A percentile compares a stretch with the other conserved stretches of the same genome.
Evolutionary conservation across 1,140 invertebrate genomes (phyloP).

Genomic region (Bombus vancouverensis): DNA sequence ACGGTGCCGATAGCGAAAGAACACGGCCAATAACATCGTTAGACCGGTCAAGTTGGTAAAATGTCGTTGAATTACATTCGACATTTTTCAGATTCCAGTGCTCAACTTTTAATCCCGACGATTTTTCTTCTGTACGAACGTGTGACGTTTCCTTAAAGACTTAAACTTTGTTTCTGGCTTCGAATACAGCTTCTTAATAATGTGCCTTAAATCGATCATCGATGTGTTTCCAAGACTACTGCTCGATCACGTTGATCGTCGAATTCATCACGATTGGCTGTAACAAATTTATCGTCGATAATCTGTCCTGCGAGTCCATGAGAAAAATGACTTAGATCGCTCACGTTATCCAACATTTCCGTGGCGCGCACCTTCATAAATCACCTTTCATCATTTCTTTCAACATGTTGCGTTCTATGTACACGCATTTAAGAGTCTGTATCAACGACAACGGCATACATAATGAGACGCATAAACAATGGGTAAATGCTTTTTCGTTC

Average conservation of each 20-base stretch:
- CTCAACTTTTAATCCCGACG: background rate
- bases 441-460: slow-evolving; percentile 62
- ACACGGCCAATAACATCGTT: slow-evolving; percentile 43
- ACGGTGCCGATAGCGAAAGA: slow-evolving; percentile 39
- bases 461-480: slow-evolving; percentile 75
- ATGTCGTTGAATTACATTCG: slow-evolving; percentile 1
- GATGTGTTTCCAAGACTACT: no score
- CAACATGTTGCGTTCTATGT: background rate
- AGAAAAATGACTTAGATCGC: slow-evolving; percentile 15
- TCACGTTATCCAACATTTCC: slow-evolving; percentile 26
- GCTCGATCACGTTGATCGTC: no score
- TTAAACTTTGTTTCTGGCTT: no score
- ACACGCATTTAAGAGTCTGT: slow-evolving; percentile 23
- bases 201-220: no score
- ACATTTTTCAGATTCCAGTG: background rate
- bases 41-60: slow-evolving; percentile 27
- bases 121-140: background rate
- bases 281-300: no score
- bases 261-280: no score
- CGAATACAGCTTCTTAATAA: no score
- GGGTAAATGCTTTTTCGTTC: slow-evolving; percentile 48
- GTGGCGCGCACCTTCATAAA: slow-evolving; percentile 22
- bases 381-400: slow-evolving; percentile 21
- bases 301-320: background rate
- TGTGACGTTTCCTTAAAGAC: no score